These are phyloP conservation scores for Fringilla coelebs DNA, from an alignment of 2,797 vertebrate species.

Conservation along the genomic window DNA sequence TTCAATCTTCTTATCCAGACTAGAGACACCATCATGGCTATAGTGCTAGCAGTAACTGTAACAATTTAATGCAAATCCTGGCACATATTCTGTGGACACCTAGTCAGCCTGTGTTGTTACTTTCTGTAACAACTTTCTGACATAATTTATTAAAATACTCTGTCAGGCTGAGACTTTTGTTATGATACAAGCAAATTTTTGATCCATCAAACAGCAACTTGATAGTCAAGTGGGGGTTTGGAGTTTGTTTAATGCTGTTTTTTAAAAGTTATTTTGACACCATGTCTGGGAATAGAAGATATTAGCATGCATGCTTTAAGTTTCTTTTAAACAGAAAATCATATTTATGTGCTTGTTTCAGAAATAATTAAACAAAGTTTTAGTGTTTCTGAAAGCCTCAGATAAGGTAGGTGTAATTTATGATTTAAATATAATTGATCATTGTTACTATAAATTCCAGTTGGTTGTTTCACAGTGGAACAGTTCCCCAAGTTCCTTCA, in stretches of 20 bases:
- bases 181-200: not conserved
- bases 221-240: not conserved
- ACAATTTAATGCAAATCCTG: not conserved
- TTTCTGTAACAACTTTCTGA: not conserved
- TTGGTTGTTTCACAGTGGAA: not conserved
- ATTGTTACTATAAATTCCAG: not conserved
- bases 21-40: not conserved
- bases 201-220: not conserved
- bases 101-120: not conserved
- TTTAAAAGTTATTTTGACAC: not conserved
- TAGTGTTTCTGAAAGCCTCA: slow-evolving; percentile 67
- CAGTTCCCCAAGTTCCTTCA: not conserved
- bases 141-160: not conserved
- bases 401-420: slow-evolving; percentile 60
- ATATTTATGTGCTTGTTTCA: slow-evolving; percentile 49
- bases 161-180: not conserved
- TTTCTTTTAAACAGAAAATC: not conserved
- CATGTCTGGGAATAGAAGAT: not conserved
- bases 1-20: not conserved
- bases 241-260: not conserved
- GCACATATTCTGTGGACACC: not conserved
- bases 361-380: slow-evolving; percentile 70
- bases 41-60: not conserved
- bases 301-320: not conserved
- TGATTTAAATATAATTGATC: not conserved